Evolutionary conservation across 2,797 vertebrate species (phyloP).

Genomic region (Sebastolobus altivelis): DNA sequence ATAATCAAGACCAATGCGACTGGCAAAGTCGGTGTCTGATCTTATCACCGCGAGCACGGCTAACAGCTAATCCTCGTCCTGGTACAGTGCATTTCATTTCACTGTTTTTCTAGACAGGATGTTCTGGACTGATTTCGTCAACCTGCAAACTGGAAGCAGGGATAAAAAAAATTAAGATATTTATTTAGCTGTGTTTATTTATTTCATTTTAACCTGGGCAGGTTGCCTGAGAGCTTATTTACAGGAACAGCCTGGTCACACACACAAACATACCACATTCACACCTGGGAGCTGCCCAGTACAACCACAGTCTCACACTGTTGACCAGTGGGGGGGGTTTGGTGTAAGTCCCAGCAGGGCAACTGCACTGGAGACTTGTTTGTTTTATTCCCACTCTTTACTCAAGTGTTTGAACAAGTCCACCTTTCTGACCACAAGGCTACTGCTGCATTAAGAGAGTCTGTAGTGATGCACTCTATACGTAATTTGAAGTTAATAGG

Average conservation of each 20-base stretch:
- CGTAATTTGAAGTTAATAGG: background rate
- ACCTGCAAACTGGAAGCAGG: background rate
- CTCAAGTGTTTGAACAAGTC: conserved; percentile 16
- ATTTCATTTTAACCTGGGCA: conserved; percentile 17
- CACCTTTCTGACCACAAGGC: conserved; percentile 26
- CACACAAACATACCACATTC: background rate
- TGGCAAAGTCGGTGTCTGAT: conserved; percentile 43
- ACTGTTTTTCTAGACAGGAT: conserved; percentile 7
- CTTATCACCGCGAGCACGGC: conserved; percentile 7
- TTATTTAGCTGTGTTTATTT: conserved; percentile 23
- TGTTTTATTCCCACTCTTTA: conserved; percentile 24
- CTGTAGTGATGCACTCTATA: background rate
- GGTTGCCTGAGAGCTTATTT: conserved; percentile 27
- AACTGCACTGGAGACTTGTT: conserved; percentile 6
- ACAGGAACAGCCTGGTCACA: conserved; percentile 25
- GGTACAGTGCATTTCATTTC: conserved; percentile 45
- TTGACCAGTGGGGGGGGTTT: background rate
- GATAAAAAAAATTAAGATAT: background rate
- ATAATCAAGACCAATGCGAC: conserved; percentile 47
- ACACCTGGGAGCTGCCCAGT: conserved; percentile 24
- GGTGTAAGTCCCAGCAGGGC: background rate
- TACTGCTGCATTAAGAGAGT: background rate
- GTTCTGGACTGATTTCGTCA: conserved; percentile 14
- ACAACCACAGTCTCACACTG: conserved; percentile 19
- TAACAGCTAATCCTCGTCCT: conserved; percentile 38